Evolutionary conservation across 2,797 vertebrate genomes (phyloP).

Genomic region (Dipus sagitta): DNA sequence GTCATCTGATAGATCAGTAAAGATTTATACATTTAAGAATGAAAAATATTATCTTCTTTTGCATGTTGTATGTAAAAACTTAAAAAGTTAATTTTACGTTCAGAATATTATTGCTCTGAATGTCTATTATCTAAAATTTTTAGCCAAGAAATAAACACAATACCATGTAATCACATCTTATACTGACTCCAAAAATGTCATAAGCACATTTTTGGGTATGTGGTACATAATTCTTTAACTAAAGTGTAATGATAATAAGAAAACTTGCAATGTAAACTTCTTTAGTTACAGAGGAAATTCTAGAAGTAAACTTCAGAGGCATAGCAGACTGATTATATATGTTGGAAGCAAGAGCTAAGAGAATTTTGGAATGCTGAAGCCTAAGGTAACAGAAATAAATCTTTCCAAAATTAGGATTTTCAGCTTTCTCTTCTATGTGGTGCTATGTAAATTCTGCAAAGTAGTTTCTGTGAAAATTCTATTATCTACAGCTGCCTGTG

Average conservation of each 20-base stretch:
- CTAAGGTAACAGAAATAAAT: background rate
- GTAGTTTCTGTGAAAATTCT: conserved; percentile 15
- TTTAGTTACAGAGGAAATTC: background rate
- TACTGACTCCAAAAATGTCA: background rate
- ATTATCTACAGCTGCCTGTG: background rate
- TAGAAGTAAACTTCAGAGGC: background rate
- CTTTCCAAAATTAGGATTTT: conserved; percentile 40
- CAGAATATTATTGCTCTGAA: background rate
- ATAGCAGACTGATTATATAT: background rate
- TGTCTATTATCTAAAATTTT: background rate
- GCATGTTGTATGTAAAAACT: background rate
- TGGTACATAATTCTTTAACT: background rate
- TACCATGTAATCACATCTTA: background rate
- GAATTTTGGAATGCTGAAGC: background rate
- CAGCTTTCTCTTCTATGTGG: background rate
- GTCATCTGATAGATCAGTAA: background rate
- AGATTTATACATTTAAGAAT: background rate
- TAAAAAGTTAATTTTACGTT: conserved; percentile 8
- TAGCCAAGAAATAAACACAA: background rate
- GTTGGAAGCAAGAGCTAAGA: background rate
- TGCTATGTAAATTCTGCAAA: background rate
- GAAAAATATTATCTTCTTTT: background rate
- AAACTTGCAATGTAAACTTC: background rate
- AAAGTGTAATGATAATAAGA: background rate
- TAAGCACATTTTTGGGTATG: background rate